Base-by-base conservation (phyloP, 2,797 vertebrate genomes). In the Coendou prehensilis region DNA sequence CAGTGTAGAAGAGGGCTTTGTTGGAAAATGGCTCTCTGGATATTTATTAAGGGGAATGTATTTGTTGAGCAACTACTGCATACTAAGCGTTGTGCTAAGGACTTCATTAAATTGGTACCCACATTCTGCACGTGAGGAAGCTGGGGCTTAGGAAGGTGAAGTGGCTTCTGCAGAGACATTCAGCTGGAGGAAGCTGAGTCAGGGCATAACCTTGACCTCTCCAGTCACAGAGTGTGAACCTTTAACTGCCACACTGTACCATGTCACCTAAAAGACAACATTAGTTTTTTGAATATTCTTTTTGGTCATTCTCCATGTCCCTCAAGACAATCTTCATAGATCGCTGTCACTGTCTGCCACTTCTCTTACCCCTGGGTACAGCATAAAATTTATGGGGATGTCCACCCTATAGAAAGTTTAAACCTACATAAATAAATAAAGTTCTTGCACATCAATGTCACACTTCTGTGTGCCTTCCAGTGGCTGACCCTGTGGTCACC, bases 61-160 rank as follows among this genome's bases (percentile, higher is more conserved):
- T 76, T 78, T 28, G 23, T 52, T 56, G 50, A 67, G 41, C 20
- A 50, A 6, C 45, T 92, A 22, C 41, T 57, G 8, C 8, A 2
- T 5, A 0, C 28, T 3, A 52, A 30, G 30, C 15, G 23, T 67
- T n/a, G 1, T 89, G 9, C 57, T 50, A 18, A 82, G 80, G 41
- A 45, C 33, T 63, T 45, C n/a, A 8, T 63, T 64, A 45, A 1
- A 69, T 17, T 15, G 3, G 30, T 78, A 23, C 10, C 15, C 15
- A 47, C 2, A 0, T 1, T 81, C 81, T 37, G 75, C 11, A 0
- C 0, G 47, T 1, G 28, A 13, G 67, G 23, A 23, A n/a, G 4
- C 50, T 61, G 26, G 64, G 18, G 17, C 22, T 33, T 23, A 33
- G 71, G 33, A 56, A 79, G 6, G 11, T 5, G 4, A 59, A 8